phyloP scores from a whole-genome alignment of 2,113 vertebrate species.

The Elgaria multicarinata region DNA sequence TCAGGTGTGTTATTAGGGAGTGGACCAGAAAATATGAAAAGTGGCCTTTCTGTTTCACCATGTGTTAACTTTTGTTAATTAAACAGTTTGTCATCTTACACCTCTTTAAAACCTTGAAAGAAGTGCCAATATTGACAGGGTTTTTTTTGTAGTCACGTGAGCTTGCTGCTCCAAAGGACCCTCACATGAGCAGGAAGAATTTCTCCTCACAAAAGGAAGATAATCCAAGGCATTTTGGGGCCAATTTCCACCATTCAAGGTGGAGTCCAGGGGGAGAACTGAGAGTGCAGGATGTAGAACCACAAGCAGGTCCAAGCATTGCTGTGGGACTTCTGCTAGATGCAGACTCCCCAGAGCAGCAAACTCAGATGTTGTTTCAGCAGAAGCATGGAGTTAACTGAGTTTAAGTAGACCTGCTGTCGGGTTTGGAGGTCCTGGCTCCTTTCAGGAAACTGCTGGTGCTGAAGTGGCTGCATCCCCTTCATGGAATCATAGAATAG shows the following conservation, averaged over 20 bases:
- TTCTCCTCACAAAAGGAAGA: background rate
- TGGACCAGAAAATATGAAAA: background rate
- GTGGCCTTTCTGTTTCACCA: background rate
- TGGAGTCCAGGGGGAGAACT: background rate
- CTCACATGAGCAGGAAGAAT: background rate
- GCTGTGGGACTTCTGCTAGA: no score
- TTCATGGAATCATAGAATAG: no score
- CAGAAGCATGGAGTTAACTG: background rate
- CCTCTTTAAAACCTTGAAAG: background rate
- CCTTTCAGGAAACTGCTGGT: background rate
- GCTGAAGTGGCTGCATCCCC: background rate
- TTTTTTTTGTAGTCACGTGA: background rate
- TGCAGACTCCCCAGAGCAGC: background rate
- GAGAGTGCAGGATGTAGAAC: background rate
- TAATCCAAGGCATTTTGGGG: background rate
- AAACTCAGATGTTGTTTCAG: background rate
- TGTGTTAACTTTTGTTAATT: background rate
- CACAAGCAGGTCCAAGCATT: background rate
- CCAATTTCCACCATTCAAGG: background rate
- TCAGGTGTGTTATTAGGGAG: background rate
- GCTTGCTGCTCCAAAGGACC: background rate
- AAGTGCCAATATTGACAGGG: background rate
- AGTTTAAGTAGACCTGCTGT: background rate
- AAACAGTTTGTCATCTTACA: background rate
- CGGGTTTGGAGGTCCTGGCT: accelerated